Conservation (phyloP, 1,140 invertebrate genomes). For the Calephelis virginiensis region DNA sequence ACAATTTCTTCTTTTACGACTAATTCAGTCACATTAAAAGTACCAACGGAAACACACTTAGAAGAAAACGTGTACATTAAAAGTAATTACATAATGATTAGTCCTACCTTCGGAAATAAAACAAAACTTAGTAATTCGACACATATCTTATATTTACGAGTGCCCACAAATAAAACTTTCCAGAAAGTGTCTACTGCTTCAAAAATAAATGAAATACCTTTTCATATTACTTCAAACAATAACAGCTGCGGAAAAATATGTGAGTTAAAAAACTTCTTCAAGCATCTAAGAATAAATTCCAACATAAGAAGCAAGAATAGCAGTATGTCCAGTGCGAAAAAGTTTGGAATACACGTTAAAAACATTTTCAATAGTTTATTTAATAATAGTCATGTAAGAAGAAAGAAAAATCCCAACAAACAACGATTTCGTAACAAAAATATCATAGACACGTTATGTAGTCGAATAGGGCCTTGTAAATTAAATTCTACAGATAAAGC, state of each 20-base stretch:
- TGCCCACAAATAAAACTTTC: background rate
- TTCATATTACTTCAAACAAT: constrained; percentile 20
- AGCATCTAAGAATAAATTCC: constrained; percentile 24
- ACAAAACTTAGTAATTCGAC: too few relatives aligned
- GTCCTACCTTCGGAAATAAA: background rate
- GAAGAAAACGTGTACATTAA: too few relatives aligned
- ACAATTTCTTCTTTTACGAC: too few relatives aligned
- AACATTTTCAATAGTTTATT: constrained; percentile 44
- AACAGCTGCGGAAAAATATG: constrained; percentile 29
- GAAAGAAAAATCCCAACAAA: constrained; percentile 11
- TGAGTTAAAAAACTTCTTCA: constrained; percentile 33
- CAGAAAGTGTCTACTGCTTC: background rate
- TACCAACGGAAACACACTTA: too few relatives aligned
- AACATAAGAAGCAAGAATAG: constrained; percentile 26
- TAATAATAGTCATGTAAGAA: constrained; percentile 29
- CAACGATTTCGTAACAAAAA: constrained; percentile 28
- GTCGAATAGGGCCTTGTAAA: constrained; percentile 44
- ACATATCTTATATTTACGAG: background rate
- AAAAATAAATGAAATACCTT: constrained; percentile 16
- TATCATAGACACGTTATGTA: constrained; percentile 43
- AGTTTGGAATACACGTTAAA: constrained; percentile 36
- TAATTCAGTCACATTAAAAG: too few relatives aligned
- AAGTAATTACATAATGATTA: background rate
- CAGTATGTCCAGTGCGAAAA: constrained; percentile 26
- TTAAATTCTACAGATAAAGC: constrained; percentile 32